A percentile compares a stretch with the other conserved stretches of the same genome.
phyloP scores from a whole-genome alignment of 2,113 vertebrate species.

The Lophius piscatorius region DNA sequence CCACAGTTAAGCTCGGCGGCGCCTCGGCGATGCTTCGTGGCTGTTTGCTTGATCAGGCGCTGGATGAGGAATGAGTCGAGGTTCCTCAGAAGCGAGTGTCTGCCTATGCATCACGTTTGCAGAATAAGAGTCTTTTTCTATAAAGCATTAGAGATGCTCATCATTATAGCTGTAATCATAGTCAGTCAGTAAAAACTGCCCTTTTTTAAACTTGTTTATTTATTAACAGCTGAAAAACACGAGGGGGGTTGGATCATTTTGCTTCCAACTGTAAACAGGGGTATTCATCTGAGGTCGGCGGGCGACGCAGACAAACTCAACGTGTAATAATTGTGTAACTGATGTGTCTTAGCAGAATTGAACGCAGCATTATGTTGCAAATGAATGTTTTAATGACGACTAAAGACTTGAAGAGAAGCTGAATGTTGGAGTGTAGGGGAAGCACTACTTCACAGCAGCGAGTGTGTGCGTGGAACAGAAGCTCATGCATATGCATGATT shows the following conservation, averaged over 20 bases:
- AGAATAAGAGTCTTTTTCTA: too few species aligned
- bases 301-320: slow-evolving; percentile 2
- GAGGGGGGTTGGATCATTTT: neutral
- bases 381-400: slow-evolving; percentile 59
- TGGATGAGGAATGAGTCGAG: too few species aligned
- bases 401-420: slow-evolving; percentile 68
- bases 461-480: slow-evolving; percentile 52
- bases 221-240: too few species aligned
- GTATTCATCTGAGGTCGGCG: slow-evolving; percentile 12
- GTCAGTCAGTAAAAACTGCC: too few species aligned
- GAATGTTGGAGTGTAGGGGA: slow-evolving; percentile 43
- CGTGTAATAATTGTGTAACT: slow-evolving; percentile 44
- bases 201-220: too few species aligned
- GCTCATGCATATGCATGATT: slow-evolving; percentile 60
- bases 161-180: too few species aligned
- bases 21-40: too few species aligned
- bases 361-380: slow-evolving; percentile 42
- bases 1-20: too few species aligned
- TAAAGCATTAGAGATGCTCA: too few species aligned
- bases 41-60: too few species aligned
- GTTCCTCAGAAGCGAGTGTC: too few species aligned
- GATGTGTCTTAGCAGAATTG: slow-evolving; percentile 52
- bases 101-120: too few species aligned
- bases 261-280: neutral
- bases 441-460: slow-evolving; percentile 37